Conservation (phyloP, 2,888 invertebrate genomes). For the Patella ulyssiponensis region DNA sequence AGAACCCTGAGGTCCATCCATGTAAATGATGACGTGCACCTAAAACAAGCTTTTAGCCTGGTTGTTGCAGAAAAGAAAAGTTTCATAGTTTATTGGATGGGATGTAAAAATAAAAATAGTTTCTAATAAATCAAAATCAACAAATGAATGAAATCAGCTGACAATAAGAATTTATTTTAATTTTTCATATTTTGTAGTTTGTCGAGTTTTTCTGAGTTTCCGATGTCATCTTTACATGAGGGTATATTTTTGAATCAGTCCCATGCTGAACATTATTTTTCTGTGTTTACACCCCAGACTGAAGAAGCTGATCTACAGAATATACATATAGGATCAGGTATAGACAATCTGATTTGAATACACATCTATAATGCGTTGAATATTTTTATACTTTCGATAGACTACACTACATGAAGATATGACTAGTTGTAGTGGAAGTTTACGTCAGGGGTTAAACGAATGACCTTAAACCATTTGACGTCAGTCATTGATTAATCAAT, state of each 20-base stretch:
- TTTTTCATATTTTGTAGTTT: constrained; percentile 43
- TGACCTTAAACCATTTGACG: no score
- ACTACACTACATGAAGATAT: no score
- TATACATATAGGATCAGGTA: constrained; percentile 43
- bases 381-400: no score
- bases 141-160: neutral
- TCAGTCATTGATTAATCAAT: no score
- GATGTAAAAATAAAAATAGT: neutral
- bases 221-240: constrained; percentile 63
- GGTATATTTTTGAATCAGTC: constrained; percentile 61
- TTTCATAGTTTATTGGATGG: neutral
- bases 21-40: no score
- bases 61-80: neutral
- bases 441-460: no score
- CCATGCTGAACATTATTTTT: constrained; percentile 63
- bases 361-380: neutral
- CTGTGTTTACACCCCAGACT: constrained; percentile 57
- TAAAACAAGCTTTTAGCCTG: no score
- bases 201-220: constrained; percentile 61
- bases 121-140: neutral
- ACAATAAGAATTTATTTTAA: neutral
- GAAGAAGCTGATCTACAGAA: constrained; percentile 41
- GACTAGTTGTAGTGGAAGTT: no score
- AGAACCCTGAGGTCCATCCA: no score
- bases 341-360: neutral